Percentiles rank a stretch among this genome's conserved stretches.
Conservation (phyloP, 1,140 invertebrate species). For the Cydia fagiglandana region DNA sequence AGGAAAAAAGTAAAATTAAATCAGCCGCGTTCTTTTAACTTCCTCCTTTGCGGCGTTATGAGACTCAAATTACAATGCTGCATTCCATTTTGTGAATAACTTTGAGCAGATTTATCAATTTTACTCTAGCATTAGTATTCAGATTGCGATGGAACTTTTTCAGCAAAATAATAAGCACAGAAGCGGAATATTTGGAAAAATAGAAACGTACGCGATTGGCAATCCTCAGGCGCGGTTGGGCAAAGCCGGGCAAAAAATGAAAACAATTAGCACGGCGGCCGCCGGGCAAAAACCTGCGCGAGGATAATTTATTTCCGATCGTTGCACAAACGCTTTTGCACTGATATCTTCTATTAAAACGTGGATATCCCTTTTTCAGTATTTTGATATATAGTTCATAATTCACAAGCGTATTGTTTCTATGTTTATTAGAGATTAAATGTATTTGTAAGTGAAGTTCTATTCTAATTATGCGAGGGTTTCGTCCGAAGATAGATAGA, state of each 20-base stretch:
- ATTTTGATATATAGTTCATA: too few relatives aligned
- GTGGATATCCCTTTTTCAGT: too few relatives aligned
- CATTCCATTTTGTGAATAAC: slow-evolving; percentile 1
- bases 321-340: slow-evolving; percentile 40
- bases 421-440: too few relatives aligned
- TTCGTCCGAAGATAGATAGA: too few relatives aligned
- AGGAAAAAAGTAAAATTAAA: slow-evolving; percentile 10
- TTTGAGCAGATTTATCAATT: background rate
- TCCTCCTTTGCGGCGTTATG: slow-evolving; percentile 12
- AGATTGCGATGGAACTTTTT: background rate
- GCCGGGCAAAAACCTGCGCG: slow-evolving; percentile 45
- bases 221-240: slow-evolving; percentile 10
- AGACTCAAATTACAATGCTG: slow-evolving; percentile 14
- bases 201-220: background rate
- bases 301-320: slow-evolving; percentile 68
- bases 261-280: slow-evolving; percentile 62
- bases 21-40: slow-evolving; percentile 14
- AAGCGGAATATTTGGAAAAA: background rate
- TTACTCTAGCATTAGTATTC: background rate
- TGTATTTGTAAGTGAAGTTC: too few relatives aligned
- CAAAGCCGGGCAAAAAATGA: slow-evolving; percentile 51
- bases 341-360: too few relatives aligned
- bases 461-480: too few relatives aligned
- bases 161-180: background rate
- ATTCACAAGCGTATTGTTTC: too few relatives aligned